Conservation (phyloP, 2,888 invertebrate genomes). For the Papilio protenor region DNA sequence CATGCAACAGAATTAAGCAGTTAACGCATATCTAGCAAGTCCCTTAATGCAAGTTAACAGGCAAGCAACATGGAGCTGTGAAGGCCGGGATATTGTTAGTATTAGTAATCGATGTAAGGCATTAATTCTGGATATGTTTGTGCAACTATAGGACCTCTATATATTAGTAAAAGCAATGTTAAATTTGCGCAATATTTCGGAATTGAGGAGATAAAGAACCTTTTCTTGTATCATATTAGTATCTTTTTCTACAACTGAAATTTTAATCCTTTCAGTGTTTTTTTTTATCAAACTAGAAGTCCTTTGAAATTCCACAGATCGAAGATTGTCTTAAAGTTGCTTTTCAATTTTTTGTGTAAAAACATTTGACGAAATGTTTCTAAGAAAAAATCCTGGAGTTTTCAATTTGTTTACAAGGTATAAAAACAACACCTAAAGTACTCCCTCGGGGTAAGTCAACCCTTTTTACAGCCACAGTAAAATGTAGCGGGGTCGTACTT, state of each 20-base stretch:
- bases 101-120: not conserved
- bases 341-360: not conserved
- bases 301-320: not conserved
- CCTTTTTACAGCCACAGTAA: slow-evolving; percentile 67
- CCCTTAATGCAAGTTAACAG: slow-evolving; percentile 11
- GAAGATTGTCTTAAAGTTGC: not conserved
- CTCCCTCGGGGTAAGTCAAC: slow-evolving; percentile 44
- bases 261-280: not conserved
- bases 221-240: not conserved
- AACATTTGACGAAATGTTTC: not conserved
- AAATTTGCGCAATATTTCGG: not conserved
- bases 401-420: slow-evolving; percentile 34
- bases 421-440: slow-evolving; percentile 30
- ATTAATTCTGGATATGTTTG: slow-evolving; percentile 9
- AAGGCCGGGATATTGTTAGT: slow-evolving; percentile 1
- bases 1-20: slow-evolving; percentile 2
- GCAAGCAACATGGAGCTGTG: slow-evolving; percentile 9
- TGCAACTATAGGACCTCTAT: not conserved
- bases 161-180: not conserved
- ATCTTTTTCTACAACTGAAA: too few relatives aligned
- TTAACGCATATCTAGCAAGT: slow-evolving; percentile 11
- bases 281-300: not conserved
- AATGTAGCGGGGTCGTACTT: slow-evolving; percentile 59
- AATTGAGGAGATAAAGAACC: too few relatives aligned
- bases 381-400: not conserved